phyloP scores from a whole-genome alignment of 2,797 vertebrate species.

The Sparidentex hasta region DNA sequence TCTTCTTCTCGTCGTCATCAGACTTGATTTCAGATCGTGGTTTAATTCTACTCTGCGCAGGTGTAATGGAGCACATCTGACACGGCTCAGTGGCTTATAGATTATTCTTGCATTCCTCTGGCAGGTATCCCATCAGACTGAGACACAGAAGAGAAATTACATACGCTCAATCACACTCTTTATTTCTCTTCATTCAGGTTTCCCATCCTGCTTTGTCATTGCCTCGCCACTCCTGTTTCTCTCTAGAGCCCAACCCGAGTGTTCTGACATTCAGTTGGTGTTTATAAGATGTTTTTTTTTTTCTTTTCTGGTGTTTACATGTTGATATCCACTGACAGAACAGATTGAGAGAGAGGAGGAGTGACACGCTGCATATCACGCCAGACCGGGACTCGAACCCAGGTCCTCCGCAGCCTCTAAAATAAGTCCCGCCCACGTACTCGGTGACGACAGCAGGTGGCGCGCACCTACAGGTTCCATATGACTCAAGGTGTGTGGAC shows the following conservation, averaged over 20 bases:
- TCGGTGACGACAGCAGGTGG: no score
- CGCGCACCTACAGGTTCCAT: no score
- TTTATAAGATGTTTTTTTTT: no score
- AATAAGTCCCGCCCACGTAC: no score
- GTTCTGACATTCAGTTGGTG: neutral
- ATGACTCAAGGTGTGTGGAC: no score
- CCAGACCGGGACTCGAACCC: no score
- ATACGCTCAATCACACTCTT: constrained; percentile 13
- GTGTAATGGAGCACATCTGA: constrained; percentile 33
- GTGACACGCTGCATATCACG: no score
- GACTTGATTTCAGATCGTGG: constrained; percentile 7
- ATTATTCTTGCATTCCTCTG: constrained; percentile 47
- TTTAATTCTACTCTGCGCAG: constrained; percentile 9
- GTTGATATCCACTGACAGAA: no score
- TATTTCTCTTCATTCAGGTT: constrained; percentile 24
- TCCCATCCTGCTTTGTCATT: constrained; percentile 12
- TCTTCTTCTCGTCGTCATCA: neutral
- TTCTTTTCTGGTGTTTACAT: no score
- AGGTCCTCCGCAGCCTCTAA: no score
- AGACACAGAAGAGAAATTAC: constrained; percentile 30
- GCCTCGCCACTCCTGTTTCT: constrained; percentile 8
- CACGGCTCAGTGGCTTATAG: constrained; percentile 44
- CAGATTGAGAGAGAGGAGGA: no score
- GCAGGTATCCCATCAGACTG: constrained; percentile 42
- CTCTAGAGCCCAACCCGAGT: neutral